Evolutionary conservation across 2,888 invertebrate species (phyloP).

Genomic region (Microchrysa polita): DNA sequence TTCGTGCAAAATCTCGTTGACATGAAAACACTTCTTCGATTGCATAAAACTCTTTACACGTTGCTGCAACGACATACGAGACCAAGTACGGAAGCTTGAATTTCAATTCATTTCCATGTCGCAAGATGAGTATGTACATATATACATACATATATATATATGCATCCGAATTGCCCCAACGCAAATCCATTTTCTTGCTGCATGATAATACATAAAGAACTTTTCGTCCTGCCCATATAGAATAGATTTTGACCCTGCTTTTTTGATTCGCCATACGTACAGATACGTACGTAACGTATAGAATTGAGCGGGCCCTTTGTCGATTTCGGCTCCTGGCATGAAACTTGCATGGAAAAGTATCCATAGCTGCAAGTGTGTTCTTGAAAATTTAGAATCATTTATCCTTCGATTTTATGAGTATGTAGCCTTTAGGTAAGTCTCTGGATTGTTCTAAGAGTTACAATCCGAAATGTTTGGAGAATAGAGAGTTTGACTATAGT

Average conservation of each 20-base stretch:
- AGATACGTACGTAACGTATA: too few relatives aligned
- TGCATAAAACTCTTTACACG: neutral
- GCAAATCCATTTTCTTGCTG: neutral
- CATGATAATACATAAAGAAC: neutral
- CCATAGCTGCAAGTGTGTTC: conserved; percentile 15
- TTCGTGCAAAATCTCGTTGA: neutral
- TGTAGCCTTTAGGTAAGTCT: too few relatives aligned
- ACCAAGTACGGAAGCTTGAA: neutral
- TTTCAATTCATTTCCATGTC: conserved; percentile 5
- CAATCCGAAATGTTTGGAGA: neutral
- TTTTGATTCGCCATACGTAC: neutral
- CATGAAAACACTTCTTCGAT: neutral
- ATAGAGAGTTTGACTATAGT: too few relatives aligned
- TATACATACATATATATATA: too few relatives aligned
- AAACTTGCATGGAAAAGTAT: neutral
- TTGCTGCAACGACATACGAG: neutral
- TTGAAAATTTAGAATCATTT: conserved; percentile 31
- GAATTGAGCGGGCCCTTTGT: too few relatives aligned
- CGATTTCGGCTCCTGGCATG: neutral
- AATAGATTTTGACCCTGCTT: neutral
- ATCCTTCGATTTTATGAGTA: conserved; percentile 25
- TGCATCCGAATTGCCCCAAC: neutral
- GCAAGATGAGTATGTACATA: neutral
- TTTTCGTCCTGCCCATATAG: neutral
- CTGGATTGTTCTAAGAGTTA: neutral